A percentile compares a stretch with the other conserved stretches of the same genome.
Evolutionary conservation across 2,888 invertebrate species (phyloP).

Genomic region (Hololepta plana): DNA sequence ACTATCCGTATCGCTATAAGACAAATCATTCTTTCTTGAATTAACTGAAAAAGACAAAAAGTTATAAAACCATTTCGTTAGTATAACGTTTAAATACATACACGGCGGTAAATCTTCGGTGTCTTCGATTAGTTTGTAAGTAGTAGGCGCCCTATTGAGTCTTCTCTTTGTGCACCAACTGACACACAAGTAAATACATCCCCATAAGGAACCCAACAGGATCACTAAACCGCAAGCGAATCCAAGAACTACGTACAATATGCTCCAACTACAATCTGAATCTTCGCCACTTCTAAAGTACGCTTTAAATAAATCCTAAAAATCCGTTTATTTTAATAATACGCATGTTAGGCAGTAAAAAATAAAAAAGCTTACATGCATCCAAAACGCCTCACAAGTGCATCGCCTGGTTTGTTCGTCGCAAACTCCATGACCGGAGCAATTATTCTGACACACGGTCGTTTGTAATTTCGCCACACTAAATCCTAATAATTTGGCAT

Average conservation of each 20-base stretch:
- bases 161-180: conserved; percentile 31
- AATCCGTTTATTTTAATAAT: conserved; percentile 3
- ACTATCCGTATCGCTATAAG: conserved; percentile 70
- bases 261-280: conserved; percentile 72
- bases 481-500: conserved; percentile 47
- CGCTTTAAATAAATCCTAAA: conserved; percentile 20
- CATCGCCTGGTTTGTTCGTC: conserved; percentile 68
- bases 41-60: conserved; percentile 35
- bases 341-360: not conserved
- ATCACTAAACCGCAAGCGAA: conserved; percentile 37
- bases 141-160: conserved; percentile 36
- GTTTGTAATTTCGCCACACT: conserved; percentile 67
- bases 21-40: conserved; percentile 40
- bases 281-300: conserved; percentile 21
- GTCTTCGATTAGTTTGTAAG: conserved; percentile 53
- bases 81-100: conserved; percentile 22
- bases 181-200: conserved; percentile 41
- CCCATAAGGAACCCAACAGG: conserved; percentile 43
- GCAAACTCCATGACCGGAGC: conserved; percentile 83
- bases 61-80: conserved; percentile 5
- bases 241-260: conserved; percentile 75
- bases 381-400: conserved; percentile 91
- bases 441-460: conserved; percentile 77
- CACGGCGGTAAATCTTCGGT: conserved; percentile 46
- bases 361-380: conserved; percentile 36